These are phyloP conservation scores for Eristalis pertinax DNA, from an alignment of 2,888 invertebrate genomes.

Conservation along the genomic window DNA sequence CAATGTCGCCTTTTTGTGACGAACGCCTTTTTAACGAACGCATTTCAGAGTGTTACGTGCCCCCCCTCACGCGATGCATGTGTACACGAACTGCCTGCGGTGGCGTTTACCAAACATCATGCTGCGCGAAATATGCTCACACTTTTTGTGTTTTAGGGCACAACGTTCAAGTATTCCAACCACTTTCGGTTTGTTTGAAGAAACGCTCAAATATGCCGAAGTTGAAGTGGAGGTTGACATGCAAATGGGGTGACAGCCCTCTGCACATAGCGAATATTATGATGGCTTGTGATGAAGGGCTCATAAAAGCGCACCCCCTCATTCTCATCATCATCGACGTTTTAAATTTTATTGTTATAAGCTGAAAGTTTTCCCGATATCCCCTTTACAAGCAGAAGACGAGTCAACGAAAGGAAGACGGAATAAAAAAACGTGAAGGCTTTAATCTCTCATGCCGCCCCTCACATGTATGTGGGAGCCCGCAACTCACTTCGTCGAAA, in stretches of 20 bases:
- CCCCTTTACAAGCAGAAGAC: not conserved
- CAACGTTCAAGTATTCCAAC: conserved; percentile 29
- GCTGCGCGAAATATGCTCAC: conserved; percentile 29
- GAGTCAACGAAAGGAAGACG: not conserved
- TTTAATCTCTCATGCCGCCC: conserved; percentile 1
- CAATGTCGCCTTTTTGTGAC: not conserved
- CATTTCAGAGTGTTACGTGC: not conserved
- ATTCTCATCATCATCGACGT: conserved; percentile 27
- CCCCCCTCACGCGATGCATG: conserved; percentile 1
- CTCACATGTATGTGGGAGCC: conserved; percentile 20
- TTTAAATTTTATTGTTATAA: conserved; percentile 52
- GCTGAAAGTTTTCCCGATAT: conserved; percentile 40
- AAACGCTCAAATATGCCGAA: not conserved
- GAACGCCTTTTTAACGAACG: not conserved
- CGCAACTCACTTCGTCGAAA: not conserved
- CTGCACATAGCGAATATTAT: conserved; percentile 18
- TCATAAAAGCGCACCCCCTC: conserved; percentile 21
- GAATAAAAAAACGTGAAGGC: not conserved
- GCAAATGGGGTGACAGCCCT: not conserved
- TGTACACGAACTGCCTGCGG: not conserved
- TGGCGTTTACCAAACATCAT: conserved; percentile 24
- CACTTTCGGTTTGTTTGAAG: conserved; percentile 15
- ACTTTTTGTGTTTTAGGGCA: conserved; percentile 40
- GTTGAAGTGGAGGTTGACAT: not conserved
- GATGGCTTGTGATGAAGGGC: conserved; percentile 20